phyloP scores from a whole-genome alignment of 2,888 invertebrate genomes.

The Drosophila atroscutellata region DNA sequence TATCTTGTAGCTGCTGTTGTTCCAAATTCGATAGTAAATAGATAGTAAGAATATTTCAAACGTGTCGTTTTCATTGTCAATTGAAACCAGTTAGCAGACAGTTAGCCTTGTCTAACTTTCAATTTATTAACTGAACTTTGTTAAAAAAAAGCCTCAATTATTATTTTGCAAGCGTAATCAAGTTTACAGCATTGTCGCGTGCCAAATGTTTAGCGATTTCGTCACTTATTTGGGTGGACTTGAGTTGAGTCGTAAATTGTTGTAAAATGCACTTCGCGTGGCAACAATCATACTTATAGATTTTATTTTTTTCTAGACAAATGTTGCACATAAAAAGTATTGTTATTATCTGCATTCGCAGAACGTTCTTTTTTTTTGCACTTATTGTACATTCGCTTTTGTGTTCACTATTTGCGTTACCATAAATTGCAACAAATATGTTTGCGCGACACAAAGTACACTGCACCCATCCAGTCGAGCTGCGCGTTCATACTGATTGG shows the following conservation, averaged over 20 bases:
- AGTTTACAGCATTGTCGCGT: slow-evolving; percentile 39
- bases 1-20: background rate
- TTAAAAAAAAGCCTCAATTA: background rate
- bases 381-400: slow-evolving; percentile 35
- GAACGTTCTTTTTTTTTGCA: slow-evolving; percentile 5
- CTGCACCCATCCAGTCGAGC: slow-evolving; percentile 37
- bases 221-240: slow-evolving; percentile 31
- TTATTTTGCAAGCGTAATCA: slow-evolving; percentile 15
- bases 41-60: slow-evolving; percentile 24
- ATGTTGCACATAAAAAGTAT: background rate
- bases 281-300: slow-evolving; percentile 27
- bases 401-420: slow-evolving; percentile 27
- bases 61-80: slow-evolving; percentile 12
- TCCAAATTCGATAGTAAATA: background rate
- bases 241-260: background rate
- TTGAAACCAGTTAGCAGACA: slow-evolving; percentile 35
- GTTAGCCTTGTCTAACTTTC: slow-evolving; percentile 26
- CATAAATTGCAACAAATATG: slow-evolving; percentile 20
- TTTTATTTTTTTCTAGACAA: slow-evolving; percentile 4
- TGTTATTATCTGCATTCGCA: slow-evolving; percentile 9
- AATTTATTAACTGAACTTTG: slow-evolving; percentile 5
- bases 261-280: slow-evolving; percentile 29
- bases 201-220: slow-evolving; percentile 55
- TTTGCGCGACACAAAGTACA: slow-evolving; percentile 16
- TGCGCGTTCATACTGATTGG: slow-evolving; percentile 50